phyloP scores from a whole-genome alignment of 2,113 vertebrate genomes.

The Embiotoca jacksoni region DNA sequence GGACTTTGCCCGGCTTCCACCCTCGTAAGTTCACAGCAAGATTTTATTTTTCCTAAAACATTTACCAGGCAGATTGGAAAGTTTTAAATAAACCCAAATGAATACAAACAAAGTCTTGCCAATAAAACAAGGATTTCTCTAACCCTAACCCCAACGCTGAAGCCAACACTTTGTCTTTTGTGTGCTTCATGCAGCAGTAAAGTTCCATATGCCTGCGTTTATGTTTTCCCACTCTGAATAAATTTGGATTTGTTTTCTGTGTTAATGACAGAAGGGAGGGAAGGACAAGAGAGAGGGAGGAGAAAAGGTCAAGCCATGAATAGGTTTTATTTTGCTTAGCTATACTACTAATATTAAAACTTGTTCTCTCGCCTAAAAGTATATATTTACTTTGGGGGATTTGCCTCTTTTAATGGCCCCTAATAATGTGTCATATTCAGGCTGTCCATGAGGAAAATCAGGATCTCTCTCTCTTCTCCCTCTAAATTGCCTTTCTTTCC shows the following conservation, averaged over 20 bases:
- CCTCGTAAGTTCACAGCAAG: conserved; percentile 49
- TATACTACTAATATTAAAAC: conserved; percentile 50
- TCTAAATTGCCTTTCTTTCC: conserved; percentile 22
- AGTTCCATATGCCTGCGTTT: conserved; percentile 63
- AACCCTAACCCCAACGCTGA: conserved; percentile 15
- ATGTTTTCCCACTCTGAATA: conserved; percentile 62
- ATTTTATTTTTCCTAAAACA: conserved; percentile 76
- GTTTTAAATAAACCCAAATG: conserved; percentile 66
- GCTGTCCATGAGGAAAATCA: conserved; percentile 1
- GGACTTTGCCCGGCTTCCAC: conserved; percentile 44
- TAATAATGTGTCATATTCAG: conserved; percentile 36
- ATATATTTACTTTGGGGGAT: conserved; percentile 45
- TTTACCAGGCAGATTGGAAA: conserved; percentile 63
- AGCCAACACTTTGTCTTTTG: conserved; percentile 66
- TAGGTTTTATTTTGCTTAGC: conserved; percentile 40
- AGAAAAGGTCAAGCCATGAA: conserved; percentile 73
- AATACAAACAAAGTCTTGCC: conserved; percentile 63
- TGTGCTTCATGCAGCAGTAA: conserved; percentile 55
- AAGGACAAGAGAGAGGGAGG: conserved; percentile 55
- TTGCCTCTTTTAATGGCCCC: conserved; percentile 36
- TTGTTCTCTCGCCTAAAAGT: conserved; percentile 37
- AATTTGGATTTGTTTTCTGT: conserved; percentile 68
- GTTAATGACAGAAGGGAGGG: conserved; percentile 63
- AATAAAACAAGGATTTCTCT: conserved; percentile 68
- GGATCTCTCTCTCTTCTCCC: conserved; percentile 18